These are phyloP conservation scores for Melanotaenia parkinsoni DNA, from an alignment of 2,797 vertebrate genomes.

Conservation along the genomic window DNA sequence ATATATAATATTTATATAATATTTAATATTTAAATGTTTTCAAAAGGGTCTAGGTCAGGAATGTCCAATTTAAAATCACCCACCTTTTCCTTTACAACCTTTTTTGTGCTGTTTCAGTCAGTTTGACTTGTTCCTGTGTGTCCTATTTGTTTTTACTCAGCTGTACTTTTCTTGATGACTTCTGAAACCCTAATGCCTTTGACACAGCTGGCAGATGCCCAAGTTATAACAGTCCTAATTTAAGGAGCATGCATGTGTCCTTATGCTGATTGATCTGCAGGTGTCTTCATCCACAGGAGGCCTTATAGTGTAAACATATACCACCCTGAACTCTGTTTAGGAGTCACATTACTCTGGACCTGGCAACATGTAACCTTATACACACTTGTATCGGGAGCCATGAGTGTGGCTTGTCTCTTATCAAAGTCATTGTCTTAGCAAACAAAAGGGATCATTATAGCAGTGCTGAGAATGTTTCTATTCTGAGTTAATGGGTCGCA, in stretches of 20 bases:
- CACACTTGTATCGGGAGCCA: slow-evolving; percentile 69
- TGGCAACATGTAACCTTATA: slow-evolving; percentile 69
- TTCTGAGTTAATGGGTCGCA: slow-evolving; percentile 81
- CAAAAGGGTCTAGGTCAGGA: not conserved
- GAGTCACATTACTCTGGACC: slow-evolving; percentile 46
- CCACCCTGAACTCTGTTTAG: slow-evolving; percentile 51
- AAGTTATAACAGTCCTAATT: slow-evolving; percentile 43
- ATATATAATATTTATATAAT: too few species aligned
- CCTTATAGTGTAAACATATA: slow-evolving; percentile 47
- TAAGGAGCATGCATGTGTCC: slow-evolving; percentile 62
- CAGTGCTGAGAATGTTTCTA: slow-evolving; percentile 75
- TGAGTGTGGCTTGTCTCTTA: slow-evolving; percentile 65
- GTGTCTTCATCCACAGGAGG: slow-evolving; percentile 56
- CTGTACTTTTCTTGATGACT: slow-evolving; percentile 5
- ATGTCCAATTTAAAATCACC: not conserved
- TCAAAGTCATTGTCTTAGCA: slow-evolving; percentile 79
- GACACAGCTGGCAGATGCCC: slow-evolving; percentile 42
- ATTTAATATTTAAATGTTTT: not conserved
- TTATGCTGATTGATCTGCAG: slow-evolving; percentile 69
- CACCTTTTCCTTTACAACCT: not conserved
- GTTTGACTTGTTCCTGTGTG: slow-evolving; percentile 1
- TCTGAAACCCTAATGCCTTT: slow-evolving; percentile 22
- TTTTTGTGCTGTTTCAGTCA: not conserved
- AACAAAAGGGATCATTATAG: slow-evolving; percentile 82
- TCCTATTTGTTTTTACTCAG: not conserved